These are phyloP conservation scores for Lontra canadensis DNA, from an alignment of 2,113 vertebrate genomes.

Conservation along the genomic window DNA sequence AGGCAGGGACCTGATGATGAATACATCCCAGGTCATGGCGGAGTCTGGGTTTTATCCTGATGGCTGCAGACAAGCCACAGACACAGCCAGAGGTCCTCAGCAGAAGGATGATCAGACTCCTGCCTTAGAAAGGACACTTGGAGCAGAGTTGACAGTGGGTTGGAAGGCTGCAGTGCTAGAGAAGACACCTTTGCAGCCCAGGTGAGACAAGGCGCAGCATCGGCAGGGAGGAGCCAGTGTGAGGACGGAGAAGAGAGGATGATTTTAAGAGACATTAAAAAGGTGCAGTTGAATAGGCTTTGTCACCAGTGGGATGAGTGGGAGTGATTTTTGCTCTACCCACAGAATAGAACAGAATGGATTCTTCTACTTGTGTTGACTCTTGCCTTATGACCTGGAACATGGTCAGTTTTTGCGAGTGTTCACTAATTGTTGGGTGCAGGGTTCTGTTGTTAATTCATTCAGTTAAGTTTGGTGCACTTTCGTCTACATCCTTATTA, in stretches of 20 bases:
- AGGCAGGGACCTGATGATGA: neutral
- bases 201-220: neutral
- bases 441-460: neutral
- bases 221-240: neutral
- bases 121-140: neutral
- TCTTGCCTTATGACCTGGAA: neutral
- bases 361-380: neutral
- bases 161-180: neutral
- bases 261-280: neutral
- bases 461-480: neutral
- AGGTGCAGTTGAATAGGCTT: neutral
- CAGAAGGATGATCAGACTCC: neutral
- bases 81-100: neutral
- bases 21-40: neutral
- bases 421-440: neutral
- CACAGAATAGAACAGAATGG: neutral
- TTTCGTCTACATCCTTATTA: neutral
- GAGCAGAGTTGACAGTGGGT: neutral
- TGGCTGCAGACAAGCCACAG: neutral
- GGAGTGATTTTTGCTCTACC: neutral
- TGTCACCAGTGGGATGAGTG: neutral
- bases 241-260: neutral
- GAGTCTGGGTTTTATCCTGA: neutral
- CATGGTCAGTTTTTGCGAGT: neutral
- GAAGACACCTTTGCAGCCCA: neutral